Evolutionary conservation across 2,888 invertebrate species (phyloP), one percentile per base, ranked within the genome.

Genomic region (Mayetiola destructor): DNA sequence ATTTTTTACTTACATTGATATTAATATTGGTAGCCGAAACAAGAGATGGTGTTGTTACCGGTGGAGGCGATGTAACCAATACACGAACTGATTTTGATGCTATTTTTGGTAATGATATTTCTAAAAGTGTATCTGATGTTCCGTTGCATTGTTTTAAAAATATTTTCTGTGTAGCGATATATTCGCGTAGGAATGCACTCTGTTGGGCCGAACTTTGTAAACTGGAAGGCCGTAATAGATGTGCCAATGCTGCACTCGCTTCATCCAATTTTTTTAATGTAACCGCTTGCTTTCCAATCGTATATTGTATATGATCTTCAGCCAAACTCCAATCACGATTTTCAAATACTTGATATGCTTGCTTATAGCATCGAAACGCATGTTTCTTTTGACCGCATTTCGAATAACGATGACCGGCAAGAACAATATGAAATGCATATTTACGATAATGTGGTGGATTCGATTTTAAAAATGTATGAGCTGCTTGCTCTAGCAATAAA

Each of bases 291-390:
- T 91, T 82, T 1, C 93, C 94, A 66, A 95, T 85, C 6, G 92
- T 93, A 70, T 89, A 92, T 74, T 92, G 87, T 66, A 96, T 93
- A 73, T 96, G 95, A 76, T 96, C 94, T 71, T 91, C 89, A 5
- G 95, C 90, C 63, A 93, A 77, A 62, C 86, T 85, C 95, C 95
- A 96, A 5, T 86, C 85, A 65, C 85, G 85, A 52, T 66, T 63
- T 54, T 70, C 66, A 57, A 73, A 72, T 20, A 88, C 87, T 77
- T 92, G 88, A 72, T 88, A 83, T 9, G 95, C 93, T 72, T 93
- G 93, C 61, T 84, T 84, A 67, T 96, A 96, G 66, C 92, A 90
- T 62, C 94, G 77, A 60, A 94, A 78, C 0, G 94, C 89, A 74
- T 96, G 96, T 69, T 85, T 88, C 61, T 88, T 81, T 72, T 95